Evolutionary conservation across 2,113 vertebrate genomes (phyloP).

Genomic region (Hydropotes inermis): DNA sequence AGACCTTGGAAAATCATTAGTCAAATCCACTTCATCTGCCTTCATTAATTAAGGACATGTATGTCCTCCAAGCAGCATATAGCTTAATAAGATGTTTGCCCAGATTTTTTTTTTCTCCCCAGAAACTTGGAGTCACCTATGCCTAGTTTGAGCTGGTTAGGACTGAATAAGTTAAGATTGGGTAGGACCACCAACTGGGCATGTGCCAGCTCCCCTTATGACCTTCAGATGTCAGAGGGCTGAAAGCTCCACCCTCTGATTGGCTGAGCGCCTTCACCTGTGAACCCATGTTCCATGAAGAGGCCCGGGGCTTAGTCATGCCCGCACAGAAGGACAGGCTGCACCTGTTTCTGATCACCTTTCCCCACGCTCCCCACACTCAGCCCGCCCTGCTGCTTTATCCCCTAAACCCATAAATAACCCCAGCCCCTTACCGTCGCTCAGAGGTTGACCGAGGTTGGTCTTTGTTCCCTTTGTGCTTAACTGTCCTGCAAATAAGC

Average conservation of each 20-base stretch:
- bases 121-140: neutral
- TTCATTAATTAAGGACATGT: neutral
- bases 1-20: neutral
- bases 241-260: neutral
- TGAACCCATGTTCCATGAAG: neutral
- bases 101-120: no score
- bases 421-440: fast-evolving
- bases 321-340: neutral
- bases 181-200: neutral
- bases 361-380: neutral
- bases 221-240: neutral
- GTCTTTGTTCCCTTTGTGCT: fast-evolving
- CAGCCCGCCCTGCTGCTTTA: neutral
- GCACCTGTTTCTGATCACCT: neutral
- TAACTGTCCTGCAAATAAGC: neutral
- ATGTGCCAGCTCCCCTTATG: neutral
- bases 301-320: neutral
- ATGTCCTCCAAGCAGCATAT: neutral
- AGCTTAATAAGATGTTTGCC: neutral
- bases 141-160: neutral
- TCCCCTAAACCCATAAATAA: neutral
- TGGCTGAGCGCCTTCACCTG: neutral
- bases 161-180: neutral
- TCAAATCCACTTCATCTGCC: neutral
- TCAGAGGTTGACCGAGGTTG: fast-evolving